A percentile compares a stretch with the other conserved stretches of the same genome.
phyloP scores from a whole-genome alignment of 1,140 invertebrate species.

The Pectinophora gossypiella region DNA sequence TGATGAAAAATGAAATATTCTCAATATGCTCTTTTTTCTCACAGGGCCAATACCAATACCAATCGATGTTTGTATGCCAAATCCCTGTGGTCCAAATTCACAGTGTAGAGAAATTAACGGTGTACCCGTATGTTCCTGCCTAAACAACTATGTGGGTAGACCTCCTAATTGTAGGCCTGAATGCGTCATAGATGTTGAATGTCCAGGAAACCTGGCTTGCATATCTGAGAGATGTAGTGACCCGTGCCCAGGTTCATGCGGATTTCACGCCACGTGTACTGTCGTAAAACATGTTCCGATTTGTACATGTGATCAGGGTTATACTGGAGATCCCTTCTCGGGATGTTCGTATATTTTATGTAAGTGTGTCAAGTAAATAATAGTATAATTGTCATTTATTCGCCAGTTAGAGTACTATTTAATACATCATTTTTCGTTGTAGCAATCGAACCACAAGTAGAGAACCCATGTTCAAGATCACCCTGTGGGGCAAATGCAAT shows the following conservation, averaged over 20 bases:
- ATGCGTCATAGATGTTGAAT: slow-evolving; percentile 83
- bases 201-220: slow-evolving; percentile 80
- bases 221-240: slow-evolving; percentile 81
- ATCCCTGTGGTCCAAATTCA: slow-evolving; percentile 81
- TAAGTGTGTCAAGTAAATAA: slow-evolving; percentile 46
- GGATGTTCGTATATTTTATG: slow-evolving; percentile 77
- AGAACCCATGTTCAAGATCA: slow-evolving; percentile 78
- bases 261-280: slow-evolving; percentile 79
- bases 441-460: slow-evolving; percentile 61
- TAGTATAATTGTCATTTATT: neutral
- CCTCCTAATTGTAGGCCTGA: slow-evolving; percentile 85
- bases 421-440: slow-evolving; percentile 22
- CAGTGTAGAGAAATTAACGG: slow-evolving; percentile 78
- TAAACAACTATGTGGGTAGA: slow-evolving; percentile 80
- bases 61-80: slow-evolving; percentile 76
- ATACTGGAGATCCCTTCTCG: slow-evolving; percentile 84
- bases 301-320: slow-evolving; percentile 82
- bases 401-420: neutral
- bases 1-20: too few species aligned
- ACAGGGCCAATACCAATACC: slow-evolving; percentile 55
- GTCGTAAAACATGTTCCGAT: slow-evolving; percentile 83
- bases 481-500: slow-evolving; percentile 89
- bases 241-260: slow-evolving; percentile 85
- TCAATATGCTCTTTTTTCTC: slow-evolving; percentile 9
- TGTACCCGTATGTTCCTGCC: slow-evolving; percentile 80